Conservation (phyloP, 2,113 vertebrate genomes). For the Chunga burmeisteri region DNA sequence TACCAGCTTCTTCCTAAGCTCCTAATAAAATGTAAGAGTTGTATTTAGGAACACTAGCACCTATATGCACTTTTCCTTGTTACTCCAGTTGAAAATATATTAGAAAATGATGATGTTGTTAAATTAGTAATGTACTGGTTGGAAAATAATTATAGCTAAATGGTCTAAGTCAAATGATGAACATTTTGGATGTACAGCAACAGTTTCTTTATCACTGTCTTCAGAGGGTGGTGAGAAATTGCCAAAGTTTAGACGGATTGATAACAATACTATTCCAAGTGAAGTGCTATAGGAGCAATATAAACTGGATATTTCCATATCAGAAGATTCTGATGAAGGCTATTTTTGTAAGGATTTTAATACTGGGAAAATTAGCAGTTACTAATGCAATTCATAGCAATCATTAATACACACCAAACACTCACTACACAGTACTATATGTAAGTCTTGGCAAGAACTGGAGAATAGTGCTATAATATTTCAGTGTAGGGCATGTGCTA, state of each 20-base stretch:
- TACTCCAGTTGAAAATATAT: neutral
- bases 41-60: neutral
- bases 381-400: neutral
- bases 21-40: neutral
- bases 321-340: neutral
- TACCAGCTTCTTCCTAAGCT: neutral
- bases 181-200: neutral
- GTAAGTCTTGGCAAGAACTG: neutral
- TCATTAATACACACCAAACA: neutral
- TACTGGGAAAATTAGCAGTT: neutral
- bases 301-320: neutral
- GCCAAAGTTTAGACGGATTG: neutral
- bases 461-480: neutral
- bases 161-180: neutral
- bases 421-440: neutral
- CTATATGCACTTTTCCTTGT: neutral
- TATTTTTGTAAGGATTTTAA: neutral
- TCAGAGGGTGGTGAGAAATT: neutral
- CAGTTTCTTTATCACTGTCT: neutral
- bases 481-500: fast-evolving
- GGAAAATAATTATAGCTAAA: neutral
- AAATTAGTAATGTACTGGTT: neutral
- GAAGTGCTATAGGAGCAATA: neutral
- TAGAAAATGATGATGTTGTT: neutral
- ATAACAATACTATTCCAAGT: neutral